Evolutionary conservation across 1,140 invertebrate genomes (phyloP).

Genomic region (Drosophila erecta): DNA sequence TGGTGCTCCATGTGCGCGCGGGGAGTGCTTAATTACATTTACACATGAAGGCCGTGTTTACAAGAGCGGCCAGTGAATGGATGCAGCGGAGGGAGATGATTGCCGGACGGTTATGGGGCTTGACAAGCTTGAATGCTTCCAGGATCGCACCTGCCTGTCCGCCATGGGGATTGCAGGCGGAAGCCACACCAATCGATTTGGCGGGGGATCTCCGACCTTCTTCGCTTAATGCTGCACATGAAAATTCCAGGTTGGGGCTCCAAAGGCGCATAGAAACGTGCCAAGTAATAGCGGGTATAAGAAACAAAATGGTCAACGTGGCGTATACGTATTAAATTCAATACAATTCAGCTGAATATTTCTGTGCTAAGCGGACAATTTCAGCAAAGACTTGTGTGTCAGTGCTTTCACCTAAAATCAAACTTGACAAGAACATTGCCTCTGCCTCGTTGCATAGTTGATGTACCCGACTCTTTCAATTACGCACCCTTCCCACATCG

Average conservation of each 20-base stretch:
- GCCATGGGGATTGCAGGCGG: conserved; percentile 14
- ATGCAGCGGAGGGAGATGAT: conserved; percentile 34
- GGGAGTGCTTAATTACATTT: conserved; percentile 78
- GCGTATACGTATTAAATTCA: no score
- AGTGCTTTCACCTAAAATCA: background rate
- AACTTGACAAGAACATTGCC: background rate
- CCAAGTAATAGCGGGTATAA: background rate
- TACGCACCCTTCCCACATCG: conserved; percentile 1
- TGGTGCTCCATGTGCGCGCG: conserved; percentile 34
- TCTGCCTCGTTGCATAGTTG: background rate
- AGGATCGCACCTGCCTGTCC: conserved; percentile 6
- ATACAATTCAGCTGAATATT: no score
- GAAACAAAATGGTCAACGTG: no score
- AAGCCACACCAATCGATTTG: conserved; percentile 3
- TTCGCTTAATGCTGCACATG: background rate
- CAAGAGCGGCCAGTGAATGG: conserved; percentile 35
- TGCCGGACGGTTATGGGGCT: conserved; percentile 48
- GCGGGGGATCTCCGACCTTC: background rate
- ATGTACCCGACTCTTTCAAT: conserved; percentile 13
- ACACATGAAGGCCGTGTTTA: conserved; percentile 61
- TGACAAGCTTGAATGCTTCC: conserved; percentile 54
- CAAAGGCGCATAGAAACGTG: background rate
- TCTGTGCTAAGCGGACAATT: no score
- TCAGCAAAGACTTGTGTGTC: no score
- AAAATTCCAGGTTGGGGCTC: background rate